Conservation (phyloP, 2,888 invertebrate genomes). For the Acleris cristana region DNA sequence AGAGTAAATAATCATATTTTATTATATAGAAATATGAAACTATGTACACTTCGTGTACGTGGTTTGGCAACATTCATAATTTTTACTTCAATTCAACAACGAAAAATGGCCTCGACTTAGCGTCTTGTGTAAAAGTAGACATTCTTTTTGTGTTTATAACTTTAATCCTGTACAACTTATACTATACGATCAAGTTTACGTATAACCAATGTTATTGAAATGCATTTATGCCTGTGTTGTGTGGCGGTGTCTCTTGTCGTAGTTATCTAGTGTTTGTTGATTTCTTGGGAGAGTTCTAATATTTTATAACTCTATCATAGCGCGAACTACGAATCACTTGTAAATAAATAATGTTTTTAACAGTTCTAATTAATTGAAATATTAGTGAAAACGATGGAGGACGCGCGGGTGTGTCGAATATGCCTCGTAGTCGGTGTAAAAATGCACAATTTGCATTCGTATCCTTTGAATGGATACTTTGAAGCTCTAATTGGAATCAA, state of each 20-base stretch:
- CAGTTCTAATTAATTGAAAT: slow-evolving; percentile 21
- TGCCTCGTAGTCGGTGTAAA: slow-evolving; percentile 66
- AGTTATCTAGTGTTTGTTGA: slow-evolving; percentile 21
- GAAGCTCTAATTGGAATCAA: slow-evolving; percentile 59
- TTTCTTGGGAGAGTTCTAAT: slow-evolving; percentile 63
- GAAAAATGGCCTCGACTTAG: slow-evolving; percentile 56
- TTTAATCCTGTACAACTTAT: slow-evolving; percentile 15
- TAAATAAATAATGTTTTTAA: slow-evolving; percentile 24
- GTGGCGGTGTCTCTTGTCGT: slow-evolving; percentile 11
- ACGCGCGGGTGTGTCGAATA: slow-evolving; percentile 67
- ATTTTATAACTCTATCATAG: slow-evolving; percentile 70
- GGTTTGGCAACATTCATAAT: slow-evolving; percentile 1
- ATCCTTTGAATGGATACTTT: slow-evolving; percentile 63
- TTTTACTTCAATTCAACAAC: slow-evolving; percentile 40
- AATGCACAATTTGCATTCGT: slow-evolving; percentile 58
- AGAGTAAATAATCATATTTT: too few species aligned
- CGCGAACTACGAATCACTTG: slow-evolving; percentile 61
- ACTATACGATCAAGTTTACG: slow-evolving; percentile 8
- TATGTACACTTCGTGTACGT: too few species aligned
- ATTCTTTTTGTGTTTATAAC: slow-evolving; percentile 51
- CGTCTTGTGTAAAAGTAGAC: slow-evolving; percentile 69
- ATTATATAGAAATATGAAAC: too few species aligned
- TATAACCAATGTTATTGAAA: slow-evolving; percentile 16
- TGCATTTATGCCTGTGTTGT: slow-evolving; percentile 38
- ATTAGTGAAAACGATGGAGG: slow-evolving; percentile 54